phyloP scores from a whole-genome alignment of 1,140 invertebrate species.

The Papilio xuthus region DNA sequence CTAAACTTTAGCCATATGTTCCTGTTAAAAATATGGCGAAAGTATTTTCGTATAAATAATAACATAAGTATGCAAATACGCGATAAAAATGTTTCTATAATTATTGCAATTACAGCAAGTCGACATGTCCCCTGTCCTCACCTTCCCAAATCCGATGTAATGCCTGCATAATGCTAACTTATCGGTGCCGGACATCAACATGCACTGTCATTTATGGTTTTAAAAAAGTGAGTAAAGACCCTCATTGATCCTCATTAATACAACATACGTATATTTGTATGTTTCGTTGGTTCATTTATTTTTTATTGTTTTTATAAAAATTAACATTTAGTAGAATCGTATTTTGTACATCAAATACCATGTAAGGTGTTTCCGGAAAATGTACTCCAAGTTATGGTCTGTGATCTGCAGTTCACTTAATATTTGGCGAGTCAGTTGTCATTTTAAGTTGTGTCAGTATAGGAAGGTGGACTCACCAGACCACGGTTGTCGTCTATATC shows the following conservation, averaged over 20 bases:
- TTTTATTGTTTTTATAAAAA: background rate
- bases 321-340: background rate
- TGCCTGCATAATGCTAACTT: background rate
- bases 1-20: too few species aligned
- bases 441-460: slow-evolving; percentile 24
- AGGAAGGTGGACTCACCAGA: slow-evolving; percentile 83
- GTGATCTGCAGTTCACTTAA: background rate
- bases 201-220: background rate
- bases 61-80: background rate
- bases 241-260: background rate
- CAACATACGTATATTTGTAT: background rate
- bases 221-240: background rate
- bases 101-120: background rate
- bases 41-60: background rate
- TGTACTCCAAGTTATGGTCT: background rate
- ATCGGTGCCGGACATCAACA: background rate
- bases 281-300: background rate
- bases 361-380: background rate
- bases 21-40: too few species aligned
- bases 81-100: background rate
- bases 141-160: slow-evolving; percentile 11
- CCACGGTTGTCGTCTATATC: slow-evolving; percentile 91
- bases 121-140: background rate
- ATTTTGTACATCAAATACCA: too few species aligned
- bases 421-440: background rate